Evolutionary conservation across 2,113 vertebrate species (phyloP), one percentile per base, ranked within the genome.

Genomic region (Laticauda colubrina): DNA sequence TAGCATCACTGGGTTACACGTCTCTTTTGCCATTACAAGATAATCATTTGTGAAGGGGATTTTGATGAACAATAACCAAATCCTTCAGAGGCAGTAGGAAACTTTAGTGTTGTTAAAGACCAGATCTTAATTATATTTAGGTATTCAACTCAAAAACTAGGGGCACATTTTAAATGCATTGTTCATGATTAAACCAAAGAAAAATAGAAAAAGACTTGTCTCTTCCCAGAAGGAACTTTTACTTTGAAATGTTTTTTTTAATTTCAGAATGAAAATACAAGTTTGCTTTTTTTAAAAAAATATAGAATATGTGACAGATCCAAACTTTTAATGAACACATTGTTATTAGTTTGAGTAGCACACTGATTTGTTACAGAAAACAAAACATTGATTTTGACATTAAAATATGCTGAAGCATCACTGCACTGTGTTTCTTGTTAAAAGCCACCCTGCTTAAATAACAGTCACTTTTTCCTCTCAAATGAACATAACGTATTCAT

Each of bases 381-480:
- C 21, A 14, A 53, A 51, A 26, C 29, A 93, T 91, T 93, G 89
- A 93, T 93, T 93, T 93, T 64, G 75, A 34, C 53, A 87, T 93
- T 39, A 90, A 90, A 93, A 93, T 61, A 29, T 43, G 51, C 81
- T 56, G 26, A 92, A 24, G 12, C 91, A 57, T 18, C 56, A 56
- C 51, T 89, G 57, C 56, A 48, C 57, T 29, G 88, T 56, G 57
- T 69, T 90, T 75, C 34, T 88, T 91, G 69, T 93, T 89, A 55
- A 64, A 92, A 86, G 43, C 90, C 24, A 93, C 45, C 54, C 34
- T 91, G 53, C 75, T 90, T 86, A 87, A 90, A 93, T 48, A 81
- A 89, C 90, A 69, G 34, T 69, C 87, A 86, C 43, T 94, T 48
- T 94, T 90, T 92, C 93, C 91, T 91, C 34, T 87, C 91, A 94